Conservation (phyloP, 2,113 vertebrate species). For the Lophotis ruficrista region DNA sequence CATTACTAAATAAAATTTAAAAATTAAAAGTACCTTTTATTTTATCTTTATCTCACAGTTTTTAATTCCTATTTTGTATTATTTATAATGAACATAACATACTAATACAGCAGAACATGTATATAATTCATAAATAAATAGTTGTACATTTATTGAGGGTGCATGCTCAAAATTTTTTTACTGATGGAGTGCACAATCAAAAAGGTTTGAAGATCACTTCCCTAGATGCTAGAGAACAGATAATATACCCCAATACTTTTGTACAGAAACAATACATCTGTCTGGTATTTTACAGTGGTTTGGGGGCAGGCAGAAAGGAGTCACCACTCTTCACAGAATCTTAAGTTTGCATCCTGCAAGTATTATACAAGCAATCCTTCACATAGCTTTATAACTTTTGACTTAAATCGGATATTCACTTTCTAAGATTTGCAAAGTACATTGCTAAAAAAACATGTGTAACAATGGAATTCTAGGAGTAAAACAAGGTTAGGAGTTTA, state of each 20-base stretch:
- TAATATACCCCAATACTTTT: not conserved
- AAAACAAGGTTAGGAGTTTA: not conserved
- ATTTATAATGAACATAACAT: not conserved
- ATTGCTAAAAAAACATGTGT: not conserved
- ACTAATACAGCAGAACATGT: fast-evolving
- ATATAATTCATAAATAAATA: not conserved
- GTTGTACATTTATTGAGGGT: not conserved
- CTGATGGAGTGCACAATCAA: not conserved
- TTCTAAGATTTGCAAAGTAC: not conserved
- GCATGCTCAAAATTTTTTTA: not conserved
- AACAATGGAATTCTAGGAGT: not conserved
- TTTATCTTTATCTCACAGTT: not conserved
- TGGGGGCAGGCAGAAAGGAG: not conserved
- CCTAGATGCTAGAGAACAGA: not conserved
- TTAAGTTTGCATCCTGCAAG: not conserved
- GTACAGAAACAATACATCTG: not conserved
- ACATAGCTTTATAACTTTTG: not conserved
- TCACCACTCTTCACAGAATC: not conserved
- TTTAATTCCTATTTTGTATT: not conserved
- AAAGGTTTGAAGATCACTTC: not conserved
- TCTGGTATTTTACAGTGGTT: not conserved
- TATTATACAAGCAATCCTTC: not conserved
- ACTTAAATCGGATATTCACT: not conserved
- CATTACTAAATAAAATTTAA: not conserved
- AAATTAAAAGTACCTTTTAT: not conserved